phyloP scores from a whole-genome alignment of 2,888 invertebrate species.

The Epicampocera succincta region DNA sequence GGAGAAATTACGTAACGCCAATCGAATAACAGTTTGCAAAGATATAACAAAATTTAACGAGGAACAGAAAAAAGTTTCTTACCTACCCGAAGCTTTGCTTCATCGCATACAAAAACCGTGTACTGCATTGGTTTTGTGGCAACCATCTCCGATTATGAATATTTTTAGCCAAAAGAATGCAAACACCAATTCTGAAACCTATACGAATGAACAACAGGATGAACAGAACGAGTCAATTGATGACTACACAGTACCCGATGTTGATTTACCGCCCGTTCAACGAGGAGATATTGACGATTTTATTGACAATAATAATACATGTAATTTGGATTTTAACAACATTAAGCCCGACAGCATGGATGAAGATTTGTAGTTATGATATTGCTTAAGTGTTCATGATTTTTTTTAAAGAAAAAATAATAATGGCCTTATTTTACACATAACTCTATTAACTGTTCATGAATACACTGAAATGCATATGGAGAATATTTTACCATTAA shows the following conservation, averaged over 20 bases:
- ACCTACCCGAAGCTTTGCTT: slow-evolving; percentile 86
- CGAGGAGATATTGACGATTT: slow-evolving; percentile 73
- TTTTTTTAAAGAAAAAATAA: slow-evolving; percentile 36
- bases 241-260: slow-evolving; percentile 52
- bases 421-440: too few relatives aligned
- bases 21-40: slow-evolving; percentile 86
- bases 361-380: slow-evolving; percentile 78
- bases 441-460: too few relatives aligned
- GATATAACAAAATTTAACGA: slow-evolving; percentile 85
- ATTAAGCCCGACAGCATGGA: slow-evolving; percentile 77
- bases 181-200: slow-evolving; percentile 10
- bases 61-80: slow-evolving; percentile 83
- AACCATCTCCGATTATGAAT: slow-evolving; percentile 85
- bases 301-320: slow-evolving; percentile 79
- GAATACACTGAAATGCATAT: too few relatives aligned
- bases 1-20: slow-evolving; percentile 82
- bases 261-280: slow-evolving; percentile 55
- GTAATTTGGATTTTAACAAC: slow-evolving; percentile 82
- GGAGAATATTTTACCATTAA: too few relatives aligned
- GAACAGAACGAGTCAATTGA: slow-evolving; percentile 33
- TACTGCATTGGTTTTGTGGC: slow-evolving; percentile 91
- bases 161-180: slow-evolving; percentile 62
- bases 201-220: slow-evolving; percentile 14
- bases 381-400: slow-evolving; percentile 27
- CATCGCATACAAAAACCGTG: slow-evolving; percentile 87